Base-by-base conservation (phyloP, 2,888 invertebrate genomes). In the Watsonalla binaria region DNA sequence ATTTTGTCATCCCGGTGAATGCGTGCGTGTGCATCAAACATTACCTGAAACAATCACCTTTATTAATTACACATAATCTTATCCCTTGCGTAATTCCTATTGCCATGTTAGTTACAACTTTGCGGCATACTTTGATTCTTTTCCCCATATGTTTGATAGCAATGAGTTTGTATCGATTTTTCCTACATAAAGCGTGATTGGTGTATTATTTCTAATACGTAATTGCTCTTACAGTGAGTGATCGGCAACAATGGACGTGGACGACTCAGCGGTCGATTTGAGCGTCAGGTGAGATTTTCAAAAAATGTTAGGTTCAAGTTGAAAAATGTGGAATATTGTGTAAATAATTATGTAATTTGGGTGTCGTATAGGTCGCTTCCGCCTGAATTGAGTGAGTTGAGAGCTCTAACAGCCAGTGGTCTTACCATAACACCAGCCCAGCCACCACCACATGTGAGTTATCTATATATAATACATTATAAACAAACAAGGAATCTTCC, bases 261-360 rank as follows among this genome's bases (percentile, higher is more conserved):
- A 96, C 91, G 96, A 97, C 83, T 93, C 94, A 77, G 96, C 96
- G 66, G 96, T 97, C 74, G 97, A 97, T 92, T 93, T 97, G 74
- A 97, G 96, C 88, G 93, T 96, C 79, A 94, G 95, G 95, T 96
- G 90, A 92, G 59, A 34, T 51, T 59, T 57, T 55, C 52, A 53
- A 35, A 51, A 24, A 51, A 53, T 37, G 51, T 54, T 46, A 4
- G 24, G 1, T 2, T 24, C 4, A 24, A 45, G 11, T 15, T 34
- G 54, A 54, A 56, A 62, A 63, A 52, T 66, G 66, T 59, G 56
- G 54, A 58, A 59, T 58, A 48, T 51, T 52, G 45, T 52, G 57
- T 57, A 51, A 54, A 24, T 55, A 67, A 69, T 72, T 68, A 70
- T 72, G 58, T 68, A 65, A 68, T 68, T 71, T 62, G 49, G 57